phyloP scores from a whole-genome alignment of 2,113 vertebrate species.

The Leptocoma aspasia region DNA sequence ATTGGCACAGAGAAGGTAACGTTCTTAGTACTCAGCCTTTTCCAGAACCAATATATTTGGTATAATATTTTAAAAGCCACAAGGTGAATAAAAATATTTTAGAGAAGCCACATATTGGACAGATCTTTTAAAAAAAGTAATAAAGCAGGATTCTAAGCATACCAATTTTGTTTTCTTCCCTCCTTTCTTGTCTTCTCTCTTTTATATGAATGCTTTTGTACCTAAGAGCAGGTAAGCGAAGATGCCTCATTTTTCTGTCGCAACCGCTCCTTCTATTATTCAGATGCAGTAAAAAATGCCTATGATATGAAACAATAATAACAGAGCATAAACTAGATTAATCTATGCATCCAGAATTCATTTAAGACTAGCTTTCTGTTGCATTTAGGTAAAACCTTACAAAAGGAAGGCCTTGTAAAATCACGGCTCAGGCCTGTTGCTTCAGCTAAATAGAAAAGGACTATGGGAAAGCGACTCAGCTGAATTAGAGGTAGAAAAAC shows the following conservation, averaged over 20 bases:
- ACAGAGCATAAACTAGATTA: not conserved
- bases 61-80: not conserved
- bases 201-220: not conserved
- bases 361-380: not conserved
- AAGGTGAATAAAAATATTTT: not conserved
- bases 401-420: not conserved
- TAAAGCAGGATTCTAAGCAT: not conserved
- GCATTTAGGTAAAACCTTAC: not conserved
- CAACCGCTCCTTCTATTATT: not conserved
- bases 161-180: not conserved
- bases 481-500: not conserved
- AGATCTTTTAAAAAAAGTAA: not conserved
- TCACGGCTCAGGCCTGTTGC: not conserved
- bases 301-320: not conserved
- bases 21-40: not conserved
- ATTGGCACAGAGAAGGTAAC: not conserved
- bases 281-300: not conserved
- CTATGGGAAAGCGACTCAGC: not conserved
- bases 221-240: not conserved
- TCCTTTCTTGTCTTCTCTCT: not conserved
- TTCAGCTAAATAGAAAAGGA: not conserved
- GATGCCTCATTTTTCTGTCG: fast-evolving
- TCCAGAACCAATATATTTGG: not conserved
- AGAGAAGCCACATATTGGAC: not conserved
- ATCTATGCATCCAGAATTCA: not conserved